These are phyloP conservation scores for Pristionchus entomophagus DNA, from an alignment of 2,888 invertebrate species.

Conservation along the genomic window DNA sequence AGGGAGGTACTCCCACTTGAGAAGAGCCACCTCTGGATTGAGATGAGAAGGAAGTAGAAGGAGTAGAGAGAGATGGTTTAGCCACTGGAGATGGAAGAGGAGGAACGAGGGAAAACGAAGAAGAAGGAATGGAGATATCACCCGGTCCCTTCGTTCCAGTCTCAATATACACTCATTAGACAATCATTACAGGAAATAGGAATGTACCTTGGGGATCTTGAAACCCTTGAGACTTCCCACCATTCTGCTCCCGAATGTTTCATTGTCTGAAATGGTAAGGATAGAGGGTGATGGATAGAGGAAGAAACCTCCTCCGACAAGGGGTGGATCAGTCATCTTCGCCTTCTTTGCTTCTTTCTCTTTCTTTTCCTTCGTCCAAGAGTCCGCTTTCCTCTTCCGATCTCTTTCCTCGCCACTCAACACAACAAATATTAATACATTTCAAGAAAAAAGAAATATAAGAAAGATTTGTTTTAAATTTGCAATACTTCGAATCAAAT, in stretches of 20 bases:
- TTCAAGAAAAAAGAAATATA: too few species aligned
- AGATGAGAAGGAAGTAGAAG: background rate
- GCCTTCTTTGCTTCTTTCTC: constrained; percentile 7
- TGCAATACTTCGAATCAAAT: too few species aligned
- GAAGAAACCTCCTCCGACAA: too few species aligned
- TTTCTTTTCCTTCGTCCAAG: constrained; percentile 6
- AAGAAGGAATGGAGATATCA: constrained; percentile 21
- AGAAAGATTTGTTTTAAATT: too few species aligned
- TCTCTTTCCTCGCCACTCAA: background rate
- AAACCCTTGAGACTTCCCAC: background rate
- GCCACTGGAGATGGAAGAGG: constrained; percentile 29
- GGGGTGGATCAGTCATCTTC: background rate
- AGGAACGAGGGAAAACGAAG: background rate
- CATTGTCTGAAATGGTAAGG: background rate
- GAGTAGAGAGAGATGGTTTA: background rate
- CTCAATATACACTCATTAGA: background rate
- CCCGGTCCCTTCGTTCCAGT: constrained; percentile 6
- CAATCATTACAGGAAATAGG: background rate
- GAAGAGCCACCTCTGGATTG: background rate
- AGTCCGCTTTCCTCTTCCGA: background rate
- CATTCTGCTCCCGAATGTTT: background rate
- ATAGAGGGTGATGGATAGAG: too few species aligned
- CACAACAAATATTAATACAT: too few species aligned
- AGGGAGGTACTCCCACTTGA: background rate
- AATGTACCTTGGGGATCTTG: constrained; percentile 44